Evolutionary conservation across 2,888 invertebrate species (phyloP).

Genomic region (Calameuta filiformis): DNA sequence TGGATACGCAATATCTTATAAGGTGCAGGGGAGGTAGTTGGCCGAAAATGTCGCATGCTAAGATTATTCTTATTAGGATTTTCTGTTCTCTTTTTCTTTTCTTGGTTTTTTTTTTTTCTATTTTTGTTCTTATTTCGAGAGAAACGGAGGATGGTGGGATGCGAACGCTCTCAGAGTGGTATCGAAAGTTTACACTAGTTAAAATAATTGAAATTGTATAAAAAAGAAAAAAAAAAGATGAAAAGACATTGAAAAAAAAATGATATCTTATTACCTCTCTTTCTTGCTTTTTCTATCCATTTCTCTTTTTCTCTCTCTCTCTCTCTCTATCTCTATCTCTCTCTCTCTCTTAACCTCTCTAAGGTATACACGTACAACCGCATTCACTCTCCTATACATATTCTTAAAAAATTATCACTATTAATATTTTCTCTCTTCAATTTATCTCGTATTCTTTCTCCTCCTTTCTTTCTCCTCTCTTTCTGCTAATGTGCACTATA

Average conservation of each 20-base stretch:
- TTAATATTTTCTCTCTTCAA: too few relatives aligned
- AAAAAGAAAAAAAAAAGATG: slow-evolving; percentile 9
- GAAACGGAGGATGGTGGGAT: not conserved
- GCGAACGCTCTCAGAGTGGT: slow-evolving; percentile 8
- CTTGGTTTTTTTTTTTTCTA: too few relatives aligned
- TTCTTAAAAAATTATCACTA: too few relatives aligned
- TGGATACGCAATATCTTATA: too few relatives aligned
- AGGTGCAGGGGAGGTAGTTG: too few relatives aligned
- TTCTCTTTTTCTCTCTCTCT: slow-evolving; percentile 16
- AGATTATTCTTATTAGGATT: too few relatives aligned
- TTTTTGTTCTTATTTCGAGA: not conserved
- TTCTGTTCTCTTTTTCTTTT: too few relatives aligned
- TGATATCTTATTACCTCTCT: slow-evolving; percentile 23
- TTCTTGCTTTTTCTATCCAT: slow-evolving; percentile 28
- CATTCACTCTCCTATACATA: not conserved
- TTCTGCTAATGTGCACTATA: too few relatives aligned
- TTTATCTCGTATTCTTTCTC: too few relatives aligned
- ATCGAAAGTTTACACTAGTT: slow-evolving; percentile 21
- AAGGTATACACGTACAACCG: not conserved
- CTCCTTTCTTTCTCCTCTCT: too few relatives aligned
- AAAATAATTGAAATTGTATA: slow-evolving; percentile 21
- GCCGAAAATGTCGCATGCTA: too few relatives aligned
- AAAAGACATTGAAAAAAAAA: slow-evolving; percentile 14
- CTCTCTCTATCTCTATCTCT: slow-evolving; percentile 13
- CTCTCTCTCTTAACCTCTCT: slow-evolving; percentile 12